Conservation (phyloP, 1,140 invertebrate genomes). For the Lepidurus arcticus region DNA sequence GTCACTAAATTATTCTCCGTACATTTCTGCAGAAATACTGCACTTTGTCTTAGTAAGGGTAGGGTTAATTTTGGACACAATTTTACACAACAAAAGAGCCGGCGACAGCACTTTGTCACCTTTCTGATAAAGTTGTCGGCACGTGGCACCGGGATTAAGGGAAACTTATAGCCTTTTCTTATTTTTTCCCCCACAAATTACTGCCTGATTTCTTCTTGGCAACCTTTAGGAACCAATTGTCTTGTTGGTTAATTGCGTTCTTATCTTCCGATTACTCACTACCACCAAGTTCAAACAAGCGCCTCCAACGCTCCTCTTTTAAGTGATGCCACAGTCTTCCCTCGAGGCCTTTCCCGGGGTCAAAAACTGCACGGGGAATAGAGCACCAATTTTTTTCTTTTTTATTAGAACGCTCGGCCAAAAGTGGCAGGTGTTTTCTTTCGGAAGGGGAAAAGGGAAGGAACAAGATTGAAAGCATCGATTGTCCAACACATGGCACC, state of each 20-base stretch:
- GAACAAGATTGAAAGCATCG: conserved; percentile 14
- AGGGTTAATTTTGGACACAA: not conserved
- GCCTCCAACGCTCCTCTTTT: not conserved
- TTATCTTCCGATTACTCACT: not conserved
- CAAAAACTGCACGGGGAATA: not conserved
- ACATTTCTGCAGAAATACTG: conserved; percentile 13
- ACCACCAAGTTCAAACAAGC: not conserved
- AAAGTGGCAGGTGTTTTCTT: not conserved
- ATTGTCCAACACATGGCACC: conserved; percentile 6
- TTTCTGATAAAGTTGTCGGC: not conserved
- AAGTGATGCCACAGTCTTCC: not conserved
- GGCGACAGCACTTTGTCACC: not conserved
- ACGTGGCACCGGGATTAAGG: not conserved
- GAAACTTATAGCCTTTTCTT: not conserved
- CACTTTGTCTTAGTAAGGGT: not conserved
- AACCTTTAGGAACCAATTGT: not conserved
- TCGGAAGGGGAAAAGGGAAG: not conserved
- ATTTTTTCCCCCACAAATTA: not conserved
- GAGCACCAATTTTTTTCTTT: not conserved
- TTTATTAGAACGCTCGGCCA: not conserved
- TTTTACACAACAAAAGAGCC: not conserved
- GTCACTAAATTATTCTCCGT: not conserved
- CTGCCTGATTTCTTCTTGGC: not conserved
- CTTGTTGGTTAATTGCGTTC: not conserved
- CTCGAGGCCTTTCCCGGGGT: not conserved